Conservation (phyloP, 2,888 invertebrate species). For the Caenorhabditis parvicauda region DNA sequence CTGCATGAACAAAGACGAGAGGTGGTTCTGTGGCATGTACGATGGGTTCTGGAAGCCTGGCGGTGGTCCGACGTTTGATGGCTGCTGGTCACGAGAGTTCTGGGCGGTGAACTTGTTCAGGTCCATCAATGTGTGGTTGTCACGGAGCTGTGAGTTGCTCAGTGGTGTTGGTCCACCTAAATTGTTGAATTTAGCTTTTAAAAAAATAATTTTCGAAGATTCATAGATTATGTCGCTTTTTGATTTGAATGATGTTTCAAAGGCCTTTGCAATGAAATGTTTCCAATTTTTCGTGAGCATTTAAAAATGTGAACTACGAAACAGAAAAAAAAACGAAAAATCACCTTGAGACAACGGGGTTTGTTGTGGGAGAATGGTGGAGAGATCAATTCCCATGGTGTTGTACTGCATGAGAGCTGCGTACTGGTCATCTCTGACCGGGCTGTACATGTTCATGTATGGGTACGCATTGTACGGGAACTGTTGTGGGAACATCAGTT, state of each 20-base stretch:
- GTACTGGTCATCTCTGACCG: conserved; percentile 40
- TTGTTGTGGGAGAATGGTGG: conserved; percentile 28
- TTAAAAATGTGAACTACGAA: too few relatives aligned
- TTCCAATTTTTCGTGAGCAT: too few relatives aligned
- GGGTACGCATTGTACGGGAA: conserved; percentile 24
- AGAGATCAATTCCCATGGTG: conserved; percentile 41
- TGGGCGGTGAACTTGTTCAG: conserved; percentile 34
- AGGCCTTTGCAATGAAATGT: too few relatives aligned
- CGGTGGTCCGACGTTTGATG: conserved; percentile 42
- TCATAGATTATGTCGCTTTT: too few relatives aligned
- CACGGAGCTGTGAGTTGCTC: not conserved
- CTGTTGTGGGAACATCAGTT: conserved; percentile 25
- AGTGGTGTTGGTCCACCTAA: too few relatives aligned
- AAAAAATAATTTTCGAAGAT: too few relatives aligned
- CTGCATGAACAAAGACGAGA: conserved; percentile 37
- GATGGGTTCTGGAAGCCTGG: conserved; percentile 37
- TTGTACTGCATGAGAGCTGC: conserved; percentile 40
- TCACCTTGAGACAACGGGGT: conserved; percentile 16
- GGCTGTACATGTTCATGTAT: conserved; percentile 42
- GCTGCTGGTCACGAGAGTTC: conserved; percentile 29
- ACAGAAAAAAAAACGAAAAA: too few relatives aligned
- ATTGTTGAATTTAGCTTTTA: too few relatives aligned
- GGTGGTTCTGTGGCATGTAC: conserved; percentile 32
- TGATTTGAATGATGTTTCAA: too few relatives aligned
- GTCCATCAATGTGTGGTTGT: conserved; percentile 34